phyloP scores from a whole-genome alignment of 2,888 invertebrate species.

The Hipparchia semele region DNA sequence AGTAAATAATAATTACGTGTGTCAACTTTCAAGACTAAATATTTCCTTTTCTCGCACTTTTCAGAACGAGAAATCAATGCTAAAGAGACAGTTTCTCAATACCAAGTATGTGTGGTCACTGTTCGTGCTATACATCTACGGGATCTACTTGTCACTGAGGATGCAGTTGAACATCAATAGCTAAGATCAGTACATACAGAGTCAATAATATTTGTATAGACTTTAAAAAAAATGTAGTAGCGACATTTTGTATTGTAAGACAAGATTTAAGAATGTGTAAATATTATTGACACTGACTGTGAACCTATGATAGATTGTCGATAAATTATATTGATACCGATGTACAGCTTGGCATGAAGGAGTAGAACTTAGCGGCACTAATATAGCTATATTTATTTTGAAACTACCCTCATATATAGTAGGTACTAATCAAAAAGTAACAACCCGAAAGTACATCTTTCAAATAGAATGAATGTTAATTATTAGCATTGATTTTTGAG shows the following conservation, averaged over 20 bases:
- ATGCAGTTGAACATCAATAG: conserved; percentile 46
- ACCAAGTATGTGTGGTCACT: conserved; percentile 67
- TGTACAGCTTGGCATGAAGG: neutral
- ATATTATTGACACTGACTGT: conserved; percentile 13
- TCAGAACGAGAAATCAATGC: conserved; percentile 58
- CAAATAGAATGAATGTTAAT: too few species aligned
- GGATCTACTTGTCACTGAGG: conserved; percentile 53
- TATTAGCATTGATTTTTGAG: too few species aligned
- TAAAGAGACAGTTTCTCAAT: conserved; percentile 57
- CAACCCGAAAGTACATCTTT: too few species aligned
- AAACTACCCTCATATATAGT: too few species aligned
- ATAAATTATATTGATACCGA: neutral
- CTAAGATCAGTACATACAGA: conserved; percentile 27
- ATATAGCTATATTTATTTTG: too few species aligned
- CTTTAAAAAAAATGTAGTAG: neutral
- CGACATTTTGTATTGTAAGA: neutral
- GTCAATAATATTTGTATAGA: conserved; percentile 2
- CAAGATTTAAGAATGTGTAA: neutral
- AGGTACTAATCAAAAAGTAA: too few species aligned
- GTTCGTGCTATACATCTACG: conserved; percentile 65
- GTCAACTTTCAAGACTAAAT: neutral
- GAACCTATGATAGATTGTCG: neutral
- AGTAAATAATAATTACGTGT: neutral
- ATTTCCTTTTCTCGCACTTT: conserved; percentile 38
- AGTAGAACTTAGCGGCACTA: too few species aligned